Evolutionary conservation across 2,888 invertebrate species (phyloP), one percentile per base, ranked within the genome.

Genomic region (Busseola fusca): DNA sequence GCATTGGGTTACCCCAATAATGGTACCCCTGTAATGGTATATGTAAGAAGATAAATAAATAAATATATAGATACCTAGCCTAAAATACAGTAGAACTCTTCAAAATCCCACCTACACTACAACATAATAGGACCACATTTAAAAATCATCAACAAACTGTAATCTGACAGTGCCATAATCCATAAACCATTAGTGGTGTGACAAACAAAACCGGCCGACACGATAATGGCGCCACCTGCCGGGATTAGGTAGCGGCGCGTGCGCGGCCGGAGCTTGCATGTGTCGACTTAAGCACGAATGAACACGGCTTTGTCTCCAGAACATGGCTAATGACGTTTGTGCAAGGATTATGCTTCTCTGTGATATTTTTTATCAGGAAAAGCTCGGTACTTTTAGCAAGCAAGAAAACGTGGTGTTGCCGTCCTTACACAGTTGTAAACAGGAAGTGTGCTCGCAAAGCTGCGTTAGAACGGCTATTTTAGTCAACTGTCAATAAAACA

Each of bases 211-310:
- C 76, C 56, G 54, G 34, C 56, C 48, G 48, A 34, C 64, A 70
- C 34, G 62, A 57, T 69, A 69, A 58, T 60, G 34, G 64, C 64
- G 67, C 65, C 77, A 77, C 69, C 81, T 81, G 80, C 58, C 40
- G 62, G 63, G 65, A 57, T 58, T 70, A 71, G 45, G 25, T 21
- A 12, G 52, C 56, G 12, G 45, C 16, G 52, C 81, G 45, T 60
- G 34, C 68, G 62, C 60, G 60, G 42, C 34, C 54, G 34, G 45
- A 76, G 82, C 62, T 52, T 52, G 64, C 64, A 63, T 75, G 69
- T 72, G 81, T 68, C 78, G 78, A 79, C 78, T 79, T 77, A 81
- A 65, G 63, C 78, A 59, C 78, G 78, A 78, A 59, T 68, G 78
- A 65, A 77, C 78, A 72, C 62, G 78, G 68, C 81, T 79, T 78